These are phyloP conservation scores for Napeogenes sylphis DNA, from an alignment of 2,888 invertebrate species.

Conservation along the genomic window DNA sequence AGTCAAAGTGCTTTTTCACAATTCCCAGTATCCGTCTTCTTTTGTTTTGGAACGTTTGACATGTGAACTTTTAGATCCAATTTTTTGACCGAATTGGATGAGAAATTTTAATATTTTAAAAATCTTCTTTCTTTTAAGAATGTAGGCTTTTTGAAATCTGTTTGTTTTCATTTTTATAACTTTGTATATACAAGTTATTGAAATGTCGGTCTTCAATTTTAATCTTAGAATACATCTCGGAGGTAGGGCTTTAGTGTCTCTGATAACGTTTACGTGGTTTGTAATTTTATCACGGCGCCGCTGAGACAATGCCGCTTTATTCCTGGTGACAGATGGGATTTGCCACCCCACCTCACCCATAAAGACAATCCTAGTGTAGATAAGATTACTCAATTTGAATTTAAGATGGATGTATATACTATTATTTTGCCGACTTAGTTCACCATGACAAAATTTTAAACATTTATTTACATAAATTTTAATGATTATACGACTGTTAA, in stretches of 20 bases:
- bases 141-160: too few species aligned
- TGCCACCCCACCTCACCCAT: slow-evolving; percentile 39
- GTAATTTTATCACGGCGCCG: slow-evolving; percentile 52
- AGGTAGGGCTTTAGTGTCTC: slow-evolving; percentile 26
- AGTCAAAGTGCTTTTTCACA: slow-evolving; percentile 21
- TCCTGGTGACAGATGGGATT: slow-evolving; percentile 50
- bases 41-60: slow-evolving; percentile 9
- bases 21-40: slow-evolving; percentile 11
- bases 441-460: slow-evolving; percentile 1
- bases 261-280: slow-evolving; percentile 52
- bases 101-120: neutral
- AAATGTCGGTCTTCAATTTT: slow-evolving; percentile 24
- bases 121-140: too few species aligned
- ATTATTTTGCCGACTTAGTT: neutral
- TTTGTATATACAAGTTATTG: slow-evolving; percentile 10
- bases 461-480: slow-evolving; percentile 3
- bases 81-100: neutral
- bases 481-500: neutral
- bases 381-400: slow-evolving; percentile 21
- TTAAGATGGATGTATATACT: slow-evolving; percentile 2
- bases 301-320: slow-evolving; percentile 48
- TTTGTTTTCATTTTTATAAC: too few species aligned
- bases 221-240: slow-evolving; percentile 26
- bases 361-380: slow-evolving; percentile 37
- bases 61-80: slow-evolving; percentile 6